Percentiles rank a stretch among this genome's conserved stretches.
Conservation (phyloP, 2,888 invertebrate species). For the Ichneumoninae sp. region DNA sequence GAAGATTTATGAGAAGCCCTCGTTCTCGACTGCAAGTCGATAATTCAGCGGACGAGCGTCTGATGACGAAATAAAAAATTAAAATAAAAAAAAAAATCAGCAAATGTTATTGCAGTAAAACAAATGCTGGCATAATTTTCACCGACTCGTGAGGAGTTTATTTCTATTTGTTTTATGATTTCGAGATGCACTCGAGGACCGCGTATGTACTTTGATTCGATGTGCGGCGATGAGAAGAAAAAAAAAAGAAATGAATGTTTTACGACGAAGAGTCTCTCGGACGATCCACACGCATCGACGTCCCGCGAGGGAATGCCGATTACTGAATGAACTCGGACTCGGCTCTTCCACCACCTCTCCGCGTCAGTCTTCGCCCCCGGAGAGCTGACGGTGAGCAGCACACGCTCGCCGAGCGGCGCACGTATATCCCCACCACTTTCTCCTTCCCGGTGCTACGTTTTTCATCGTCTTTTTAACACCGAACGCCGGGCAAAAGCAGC, state of each 20-base stretch:
- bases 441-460: constrained; percentile 1
- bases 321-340: constrained; percentile 68
- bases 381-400: constrained; percentile 22
- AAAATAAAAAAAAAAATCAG: background rate
- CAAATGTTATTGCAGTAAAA: background rate
- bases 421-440: constrained; percentile 39
- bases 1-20: background rate
- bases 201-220: background rate
- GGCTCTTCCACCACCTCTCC: constrained; percentile 19
- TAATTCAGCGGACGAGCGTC: background rate
- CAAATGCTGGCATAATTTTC: constrained; percentile 42
- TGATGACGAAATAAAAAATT: background rate
- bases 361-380: constrained; percentile 9
- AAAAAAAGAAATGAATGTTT: background rate
- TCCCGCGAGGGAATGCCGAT: constrained; percentile 71
- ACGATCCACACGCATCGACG: constrained; percentile 63
- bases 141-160: background rate
- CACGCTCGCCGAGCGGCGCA: constrained; percentile 33
- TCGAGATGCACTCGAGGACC: constrained; percentile 5
- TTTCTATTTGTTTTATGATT: background rate
- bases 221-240: background rate
- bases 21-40: background rate
- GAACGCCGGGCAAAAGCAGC: constrained; percentile 22
- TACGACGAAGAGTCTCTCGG: constrained; percentile 8
- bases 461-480: constrained; percentile 24